phyloP scores from a whole-genome alignment of 2,797 vertebrate species.

The Phataginus tetradactyla region DNA sequence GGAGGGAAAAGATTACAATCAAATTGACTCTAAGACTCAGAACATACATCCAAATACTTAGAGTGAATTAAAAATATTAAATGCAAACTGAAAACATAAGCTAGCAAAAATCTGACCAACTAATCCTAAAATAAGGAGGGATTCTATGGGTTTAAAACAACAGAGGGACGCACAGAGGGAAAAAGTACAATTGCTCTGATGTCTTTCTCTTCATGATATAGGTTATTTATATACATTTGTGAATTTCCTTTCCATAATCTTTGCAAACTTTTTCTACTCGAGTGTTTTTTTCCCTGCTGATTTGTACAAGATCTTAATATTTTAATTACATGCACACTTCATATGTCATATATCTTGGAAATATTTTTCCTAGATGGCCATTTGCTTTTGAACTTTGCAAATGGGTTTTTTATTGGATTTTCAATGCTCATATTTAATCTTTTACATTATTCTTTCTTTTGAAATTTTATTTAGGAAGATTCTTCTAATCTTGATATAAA shows the following conservation, averaged over 20 bases:
- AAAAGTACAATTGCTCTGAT: background rate
- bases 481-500: background rate
- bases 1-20: background rate
- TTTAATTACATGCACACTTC: background rate
- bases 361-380: background rate
- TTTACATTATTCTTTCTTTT: conserved; percentile 2
- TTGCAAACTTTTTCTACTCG: background rate
- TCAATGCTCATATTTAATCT: background rate
- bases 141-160: background rate
- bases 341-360: background rate
- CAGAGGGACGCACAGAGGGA: background rate
- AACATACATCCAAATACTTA: background rate
- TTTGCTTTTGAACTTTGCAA: conserved; percentile 18
- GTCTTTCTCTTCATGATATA: background rate
- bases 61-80: background rate
- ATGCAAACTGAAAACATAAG: background rate
- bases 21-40: background rate
- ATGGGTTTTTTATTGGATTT: background rate
- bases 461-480: background rate
- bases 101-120: background rate
- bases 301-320: background rate
- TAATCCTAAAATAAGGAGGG: background rate
- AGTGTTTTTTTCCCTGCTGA: background rate
- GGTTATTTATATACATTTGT: background rate
- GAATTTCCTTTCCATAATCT: background rate